phyloP scores from a whole-genome alignment of 2,113 vertebrate species.

The Oriolus oriolus region DNA sequence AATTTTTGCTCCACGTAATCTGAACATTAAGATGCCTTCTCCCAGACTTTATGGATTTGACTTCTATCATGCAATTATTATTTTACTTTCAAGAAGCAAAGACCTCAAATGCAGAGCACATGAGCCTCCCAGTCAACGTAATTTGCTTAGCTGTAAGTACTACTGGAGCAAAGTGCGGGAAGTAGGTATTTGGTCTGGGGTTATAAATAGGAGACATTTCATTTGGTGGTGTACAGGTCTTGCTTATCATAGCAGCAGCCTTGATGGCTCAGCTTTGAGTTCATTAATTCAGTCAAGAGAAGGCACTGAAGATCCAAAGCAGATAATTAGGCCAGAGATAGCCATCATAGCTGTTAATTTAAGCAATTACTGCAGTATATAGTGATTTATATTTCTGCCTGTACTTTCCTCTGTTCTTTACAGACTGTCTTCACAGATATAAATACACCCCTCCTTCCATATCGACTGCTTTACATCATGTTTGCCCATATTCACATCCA shows the following conservation, averaged over 20 bases:
- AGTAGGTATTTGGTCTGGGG: background rate
- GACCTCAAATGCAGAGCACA: background rate
- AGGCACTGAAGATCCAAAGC: background rate
- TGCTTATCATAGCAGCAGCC: background rate
- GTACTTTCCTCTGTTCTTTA: background rate
- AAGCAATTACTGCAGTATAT: background rate
- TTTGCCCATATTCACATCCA: background rate
- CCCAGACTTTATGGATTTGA: background rate
- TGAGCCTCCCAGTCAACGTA: background rate
- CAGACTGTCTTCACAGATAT: background rate
- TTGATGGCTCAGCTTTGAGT: background rate
- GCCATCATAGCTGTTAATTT: background rate
- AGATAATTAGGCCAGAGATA: background rate
- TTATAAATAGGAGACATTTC: background rate
- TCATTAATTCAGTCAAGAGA: background rate
- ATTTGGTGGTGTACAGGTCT: background rate
- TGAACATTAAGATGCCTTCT: background rate
- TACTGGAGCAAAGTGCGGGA: background rate
- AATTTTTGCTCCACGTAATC: background rate
- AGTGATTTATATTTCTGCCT: background rate
- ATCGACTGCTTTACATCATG: accelerated
- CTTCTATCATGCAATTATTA: background rate
- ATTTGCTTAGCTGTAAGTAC: background rate
- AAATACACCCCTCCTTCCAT: background rate
- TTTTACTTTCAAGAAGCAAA: background rate